Base-by-base conservation (phyloP, 2,113 vertebrate genomes). In the Phodopus roborovskii region DNA sequence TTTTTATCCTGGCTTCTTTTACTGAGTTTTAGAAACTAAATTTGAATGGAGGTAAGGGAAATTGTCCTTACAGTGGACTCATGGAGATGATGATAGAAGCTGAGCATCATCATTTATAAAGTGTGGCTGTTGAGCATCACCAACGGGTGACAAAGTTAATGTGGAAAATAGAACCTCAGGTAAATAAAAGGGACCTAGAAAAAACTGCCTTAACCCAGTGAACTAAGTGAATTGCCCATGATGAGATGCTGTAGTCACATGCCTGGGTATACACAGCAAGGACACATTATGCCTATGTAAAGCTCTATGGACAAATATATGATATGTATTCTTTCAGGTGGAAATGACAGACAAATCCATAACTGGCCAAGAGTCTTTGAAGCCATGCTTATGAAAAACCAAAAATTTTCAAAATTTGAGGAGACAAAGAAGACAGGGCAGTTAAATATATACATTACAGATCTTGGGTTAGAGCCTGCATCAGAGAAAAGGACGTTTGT, bases 1-100 rank as follows among this genome's bases (percentile, higher is more conserved):
- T 24, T 60, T 71, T 62, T 93, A 36, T 56, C 92, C 36, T 96
- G 39, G 16, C 13, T 95, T 95, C 28, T 82, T 89, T 89, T 60
- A 71, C 3, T 45, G 50, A 81, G 42, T 66, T 66, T 33, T 50
- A 85, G 13, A 81, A 96, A 88, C 75, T 66, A 91, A 95, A 88
- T 79, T 64, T 95, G 50, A 94, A 64, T 89, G 45, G 48, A 90
- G 36, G 20, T 16, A 83, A 50, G 66, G 5, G 36, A 82, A 77
- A 93, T 60, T 3, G 94, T 50, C 28, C n/a, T 94, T 94, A 19
- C 2, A 75, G 58, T 81, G 20, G 30, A 83, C 64, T 79, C 81
- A 17, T 74, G 62, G 62, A 87, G 53, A 30, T 88, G 78, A 45
- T 22, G 39, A 42, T 64, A 5, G 20, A 83, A 78, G 33, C 36